Evolutionary conservation across 1,140 invertebrate genomes (phyloP), one percentile per base, ranked within the genome.

Genomic region (Dendroctonus ponderosae): DNA sequence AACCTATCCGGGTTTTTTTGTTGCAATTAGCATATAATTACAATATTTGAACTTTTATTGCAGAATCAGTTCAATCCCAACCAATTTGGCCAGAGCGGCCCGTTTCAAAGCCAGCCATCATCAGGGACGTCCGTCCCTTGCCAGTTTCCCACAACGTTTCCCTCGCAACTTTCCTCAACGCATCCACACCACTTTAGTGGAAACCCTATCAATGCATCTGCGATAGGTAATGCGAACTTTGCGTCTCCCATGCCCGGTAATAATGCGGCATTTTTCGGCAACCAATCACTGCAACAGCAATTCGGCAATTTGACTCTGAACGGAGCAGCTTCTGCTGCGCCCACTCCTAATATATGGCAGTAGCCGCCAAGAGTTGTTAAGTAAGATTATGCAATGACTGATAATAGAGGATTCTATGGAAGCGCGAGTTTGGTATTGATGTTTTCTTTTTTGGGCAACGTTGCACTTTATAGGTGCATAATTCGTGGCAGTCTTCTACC

Each of bases 221-320:
- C 66, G 8, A 14, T 43, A 40, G n/a, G 37, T 42, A 66, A 69
- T 41, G 37, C 37, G 11, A 39, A 26, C 11, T 56, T 46, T 59
- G 58, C 42, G 12, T 56, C 26, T 26, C 9, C n/a, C 15, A 52
- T 15, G 12, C 26, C 14, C 9, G 26, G 6, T 52, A 12, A 12
- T 46, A 46, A n/a, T 40, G 43, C 14, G 57, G 63, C 57, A 3
- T 26, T 26, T 26, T 26, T 26, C 26, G 26, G 44, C 59, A 46
- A 48, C 69, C 69, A 62, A 6, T 12, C 46, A 51, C 46, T 78
- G 42, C 74, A 74, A 43, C 76, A 77, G 63, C 77, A 78, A 56
- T 78, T 79, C 63, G 70, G 69, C 6, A 77, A 74, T 65, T 68
- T 79, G 58, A 70, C 69, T 12, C 53, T 79, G 44, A 73, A 71